A percentile compares a stretch with the other conserved stretches of the same genome.
These are phyloP conservation scores for Chrysaora quinquecirrha DNA, from an alignment of 30 jellyfish, hydroid and myxozoan genomes.

Conservation along the genomic window DNA sequence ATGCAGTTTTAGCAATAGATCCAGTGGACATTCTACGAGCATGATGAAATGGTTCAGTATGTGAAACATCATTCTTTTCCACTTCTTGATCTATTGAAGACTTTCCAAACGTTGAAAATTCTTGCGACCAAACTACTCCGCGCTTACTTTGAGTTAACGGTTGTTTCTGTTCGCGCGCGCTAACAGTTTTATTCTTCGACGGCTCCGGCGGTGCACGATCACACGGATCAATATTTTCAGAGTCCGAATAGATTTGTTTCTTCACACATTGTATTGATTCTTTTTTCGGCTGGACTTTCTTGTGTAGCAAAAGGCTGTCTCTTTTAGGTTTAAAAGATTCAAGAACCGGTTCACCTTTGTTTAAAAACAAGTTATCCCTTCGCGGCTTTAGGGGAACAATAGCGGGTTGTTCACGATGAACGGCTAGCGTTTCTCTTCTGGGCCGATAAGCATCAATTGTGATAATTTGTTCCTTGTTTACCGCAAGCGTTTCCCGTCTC, in stretches of 20 bases:
- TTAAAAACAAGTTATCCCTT: constrained; percentile 19
- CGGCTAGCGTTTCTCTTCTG: constrained; percentile 60
- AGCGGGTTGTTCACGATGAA: constrained; percentile 34
- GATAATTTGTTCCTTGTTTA: constrained; percentile 34
- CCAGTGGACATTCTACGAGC: constrained; percentile 71
- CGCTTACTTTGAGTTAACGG: not conserved
- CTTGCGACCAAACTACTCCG: not conserved
- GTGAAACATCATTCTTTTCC: not conserved
- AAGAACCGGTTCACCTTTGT: constrained; percentile 60
- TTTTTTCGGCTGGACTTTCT: constrained; percentile 43
- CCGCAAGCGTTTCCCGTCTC: constrained; percentile 58
- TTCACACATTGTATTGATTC: constrained; percentile 48
- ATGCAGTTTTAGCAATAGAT: constrained; percentile 35
- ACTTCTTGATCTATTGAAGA: not conserved
- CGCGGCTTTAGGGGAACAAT: constrained; percentile 60
- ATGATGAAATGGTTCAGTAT: constrained; percentile 3
- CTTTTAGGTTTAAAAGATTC: constrained; percentile 67
- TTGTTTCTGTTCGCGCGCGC: not conserved
- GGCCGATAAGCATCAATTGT: constrained; percentile 67
- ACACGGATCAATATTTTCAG: constrained; percentile 5
- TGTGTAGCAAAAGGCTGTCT: constrained; percentile 63
- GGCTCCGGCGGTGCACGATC: not conserved
- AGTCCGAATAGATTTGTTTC: constrained; percentile 54
- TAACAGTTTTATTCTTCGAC: not conserved
- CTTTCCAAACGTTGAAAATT: constrained; percentile 57